These are phyloP conservation scores for Himalopsyche kuldschensis DNA, from an alignment of 2,888 invertebrate genomes.

Conservation along the genomic window DNA sequence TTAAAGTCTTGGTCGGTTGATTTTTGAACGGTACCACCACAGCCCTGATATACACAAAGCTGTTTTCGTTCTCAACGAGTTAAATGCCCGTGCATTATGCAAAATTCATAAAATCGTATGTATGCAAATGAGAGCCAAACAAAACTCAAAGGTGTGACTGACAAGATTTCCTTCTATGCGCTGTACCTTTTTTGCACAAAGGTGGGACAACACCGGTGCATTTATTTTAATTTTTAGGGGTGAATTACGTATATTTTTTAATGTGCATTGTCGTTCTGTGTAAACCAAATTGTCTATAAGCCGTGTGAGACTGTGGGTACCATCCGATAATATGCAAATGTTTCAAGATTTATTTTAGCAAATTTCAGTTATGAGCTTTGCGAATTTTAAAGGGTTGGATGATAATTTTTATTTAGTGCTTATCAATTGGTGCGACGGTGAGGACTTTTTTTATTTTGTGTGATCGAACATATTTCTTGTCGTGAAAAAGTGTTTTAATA, in stretches of 20 bases:
- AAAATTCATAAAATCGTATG: conserved; percentile 26
- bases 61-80: neutral
- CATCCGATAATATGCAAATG: conserved; percentile 28
- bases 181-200: conserved; percentile 10
- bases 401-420: conserved; percentile 15
- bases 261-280: conserved; percentile 26
- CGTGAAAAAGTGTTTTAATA: neutral
- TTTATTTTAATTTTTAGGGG: conserved; percentile 14
- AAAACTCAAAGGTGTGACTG: conserved; percentile 40
- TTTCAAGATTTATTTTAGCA: conserved; percentile 22
- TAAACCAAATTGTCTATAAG: conserved; percentile 36
- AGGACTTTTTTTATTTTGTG: conserved; percentile 8
- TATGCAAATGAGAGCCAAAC: conserved; percentile 38
- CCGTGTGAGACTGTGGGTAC: conserved; percentile 26
- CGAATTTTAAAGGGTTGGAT: conserved; percentile 19
- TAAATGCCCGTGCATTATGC: conserved; percentile 24
- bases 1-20: too few relatives aligned
- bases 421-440: conserved; percentile 2
- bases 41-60: neutral
- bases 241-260: conserved; percentile 10
- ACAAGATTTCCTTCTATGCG: conserved; percentile 34
- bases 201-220: neutral
- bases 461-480: neutral
- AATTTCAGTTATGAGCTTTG: conserved; percentile 17
- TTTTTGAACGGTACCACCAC: too few relatives aligned